Evolutionary conservation across 2,888 invertebrate genomes (phyloP), one percentile per base, ranked within the genome.

Genomic region (Drosophila prolongata): DNA sequence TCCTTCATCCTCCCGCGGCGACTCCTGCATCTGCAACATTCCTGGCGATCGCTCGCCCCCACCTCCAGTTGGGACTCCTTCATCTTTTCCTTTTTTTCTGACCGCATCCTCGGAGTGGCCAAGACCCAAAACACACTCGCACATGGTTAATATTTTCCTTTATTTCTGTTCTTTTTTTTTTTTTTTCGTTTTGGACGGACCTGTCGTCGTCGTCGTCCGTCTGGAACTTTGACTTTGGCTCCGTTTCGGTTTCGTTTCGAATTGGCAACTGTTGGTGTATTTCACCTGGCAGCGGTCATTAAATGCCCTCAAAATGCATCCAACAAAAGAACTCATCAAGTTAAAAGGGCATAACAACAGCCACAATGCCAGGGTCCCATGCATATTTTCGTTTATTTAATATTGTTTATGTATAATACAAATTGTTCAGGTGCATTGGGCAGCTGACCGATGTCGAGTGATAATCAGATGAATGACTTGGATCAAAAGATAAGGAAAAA

Each of bases 271-370:
- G 87, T 80, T 80, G 54, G 54, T 27, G 84, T 87, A 78, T 84
- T 88, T 90, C 89, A 90, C 87, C 90, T 87, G 89, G 89, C 84
- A 79, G 75, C 78, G 80, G 89, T 89, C 88, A 84, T 88, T 83
- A 88, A 88, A 87, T 86, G 80, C 89, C 78, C 83, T 74, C 76
- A 82, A 70, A 82, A 85, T 85, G 75, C 88, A 88, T 82, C 73
- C 88, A 79, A 76, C 73, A 79, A 67, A 79, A 74, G 77, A 67
- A 60, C 62, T 71, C 53, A 69, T 43, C 56, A 60, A 42, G 37
- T 56, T 38, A 27, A 47, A 47, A 50, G 46, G 62, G 43, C 38
- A 56, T 59, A 74, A 72, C 61, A 70, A 64, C 75, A 52, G 47
- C 13, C 66, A 52, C 64, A 65, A 44, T 44, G 44, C 52, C 50